Percentiles rank a stretch among this genome's conserved stretches.
Evolutionary conservation across 1,140 invertebrate genomes (phyloP).

Genomic region (Sycophaga agraensis): DNA sequence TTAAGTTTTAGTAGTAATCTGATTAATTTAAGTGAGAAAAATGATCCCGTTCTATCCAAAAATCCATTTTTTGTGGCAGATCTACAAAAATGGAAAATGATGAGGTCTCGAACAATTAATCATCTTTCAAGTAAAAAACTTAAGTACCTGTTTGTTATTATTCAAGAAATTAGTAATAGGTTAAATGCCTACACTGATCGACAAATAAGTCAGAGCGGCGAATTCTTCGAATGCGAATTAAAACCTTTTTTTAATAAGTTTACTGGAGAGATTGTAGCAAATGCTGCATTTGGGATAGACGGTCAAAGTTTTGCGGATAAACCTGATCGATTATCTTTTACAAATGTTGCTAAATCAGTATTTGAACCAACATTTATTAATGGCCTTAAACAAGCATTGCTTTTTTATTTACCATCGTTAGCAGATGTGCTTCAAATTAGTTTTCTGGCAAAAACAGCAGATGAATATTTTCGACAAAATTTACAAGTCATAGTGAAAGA

Average conservation of each 20-base stretch:
- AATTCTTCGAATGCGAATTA: constrained; percentile 34
- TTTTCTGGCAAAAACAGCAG: constrained; percentile 14
- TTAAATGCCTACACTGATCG: constrained; percentile 27
- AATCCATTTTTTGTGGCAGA: constrained; percentile 42
- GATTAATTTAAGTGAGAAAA: neutral
- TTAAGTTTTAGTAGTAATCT: constrained; percentile 35
- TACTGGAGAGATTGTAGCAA: constrained; percentile 57
- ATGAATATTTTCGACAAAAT: constrained; percentile 29
- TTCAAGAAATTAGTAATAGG: constrained; percentile 26
- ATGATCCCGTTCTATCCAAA: constrained; percentile 36
- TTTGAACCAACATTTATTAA: constrained; percentile 17
- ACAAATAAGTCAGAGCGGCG: neutral
- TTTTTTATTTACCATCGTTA: constrained; percentile 11
- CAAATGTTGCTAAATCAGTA: constrained; percentile 32
- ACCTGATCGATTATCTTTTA: constrained; percentile 10
- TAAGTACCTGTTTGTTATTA: constrained; percentile 11
- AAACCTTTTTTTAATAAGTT: constrained; percentile 49
- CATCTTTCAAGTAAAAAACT: constrained; percentile 34
- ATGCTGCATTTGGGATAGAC: constrained; percentile 54
- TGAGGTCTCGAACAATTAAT: constrained; percentile 23
- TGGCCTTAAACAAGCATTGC: neutral
- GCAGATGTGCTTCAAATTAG: neutral
- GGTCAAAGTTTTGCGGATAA: constrained; percentile 33
- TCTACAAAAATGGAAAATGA: constrained; percentile 32
- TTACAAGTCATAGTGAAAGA: constrained; percentile 18